Base-by-base conservation (phyloP, 2,888 invertebrate species). In the Caenorhabditis drosophilae region DNA sequence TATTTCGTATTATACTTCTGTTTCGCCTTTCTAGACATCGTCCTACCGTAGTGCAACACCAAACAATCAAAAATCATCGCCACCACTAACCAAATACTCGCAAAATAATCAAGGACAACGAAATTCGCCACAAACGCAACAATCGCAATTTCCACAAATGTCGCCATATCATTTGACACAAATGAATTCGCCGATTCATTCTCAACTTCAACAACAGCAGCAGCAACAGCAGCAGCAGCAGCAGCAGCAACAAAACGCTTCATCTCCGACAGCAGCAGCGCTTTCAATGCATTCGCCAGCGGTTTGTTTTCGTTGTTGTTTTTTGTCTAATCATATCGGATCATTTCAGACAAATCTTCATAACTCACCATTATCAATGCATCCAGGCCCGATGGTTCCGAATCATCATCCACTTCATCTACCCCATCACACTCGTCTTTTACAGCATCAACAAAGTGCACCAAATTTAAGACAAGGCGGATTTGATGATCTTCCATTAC, bases 41-140 rank as follows among this genome's bases (percentile, higher is more conserved):
- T 31, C 31, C 6, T 31, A 31, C 31, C 31, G 6, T 12, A 9
- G 31, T 31, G 31, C n/a, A n/a, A n/a, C n/a, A 40, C 40, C 40
- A 18, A 7, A 42, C 31, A 31, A 38, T 11, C 60, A 60, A 31
- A 60, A 60, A 34, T 45, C 63, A 26, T 58, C 57, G 6, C 63
- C 64, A 11, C 64, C 64, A 11, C 38, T 54, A 2, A 27, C 54
- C 4, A 64, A 64, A 34, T 64, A 64, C 35, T 35, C 64, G 12
- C 64, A 64, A 41, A 58, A 64, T 46, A 63, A 57, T 41, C 57
- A 63, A 38, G 63, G 63, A 46, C 64, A 64, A 20, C 41, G 64
- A 11, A 54, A 41, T 26, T 58, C 64, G 4, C 64, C 64, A 23
- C 47, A 47, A 35, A 4, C 16, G 23, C 12, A 9, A 2, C 15